A percentile compares a stretch with the other conserved stretches of the same genome.
phyloP scores from a whole-genome alignment of 2,888 invertebrate species.

The Adineta ricciae region DNA sequence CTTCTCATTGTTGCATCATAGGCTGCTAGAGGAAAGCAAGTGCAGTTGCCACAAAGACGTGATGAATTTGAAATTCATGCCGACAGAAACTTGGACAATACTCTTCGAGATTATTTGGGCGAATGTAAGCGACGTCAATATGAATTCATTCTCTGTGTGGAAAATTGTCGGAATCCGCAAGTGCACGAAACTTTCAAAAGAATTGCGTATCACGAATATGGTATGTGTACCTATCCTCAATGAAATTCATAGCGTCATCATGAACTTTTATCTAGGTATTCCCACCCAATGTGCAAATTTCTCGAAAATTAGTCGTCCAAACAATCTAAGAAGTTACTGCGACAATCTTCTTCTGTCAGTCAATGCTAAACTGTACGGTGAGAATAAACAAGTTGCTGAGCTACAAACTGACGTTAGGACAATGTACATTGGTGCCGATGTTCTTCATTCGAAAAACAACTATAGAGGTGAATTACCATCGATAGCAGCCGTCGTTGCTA shows the following conservation, averaged over 20 bases:
- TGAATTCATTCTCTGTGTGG: background rate
- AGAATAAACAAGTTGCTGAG: background rate
- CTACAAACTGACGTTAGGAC: background rate
- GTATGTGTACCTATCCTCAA: background rate
- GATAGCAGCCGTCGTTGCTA: background rate
- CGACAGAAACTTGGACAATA: background rate
- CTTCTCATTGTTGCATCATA: background rate
- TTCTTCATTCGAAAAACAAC: background rate
- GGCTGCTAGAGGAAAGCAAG: background rate
- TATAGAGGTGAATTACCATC: background rate
- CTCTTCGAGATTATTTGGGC: background rate
- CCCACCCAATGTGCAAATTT: background rate
- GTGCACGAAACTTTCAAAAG: background rate
- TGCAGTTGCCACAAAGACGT: background rate
- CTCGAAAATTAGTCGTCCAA: background rate
- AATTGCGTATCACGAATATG: background rate
- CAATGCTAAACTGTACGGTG: background rate
- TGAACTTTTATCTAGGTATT: background rate
- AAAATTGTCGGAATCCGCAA: background rate
- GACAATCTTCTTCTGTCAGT: background rate
- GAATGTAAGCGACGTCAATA: background rate
- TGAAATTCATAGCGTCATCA: too few species aligned
- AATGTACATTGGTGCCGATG: background rate
- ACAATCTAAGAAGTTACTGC: background rate
- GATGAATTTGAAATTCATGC: background rate